Conservation (phyloP, 92 coral and sea anemone species). For the Heteractis magnifica region DNA sequence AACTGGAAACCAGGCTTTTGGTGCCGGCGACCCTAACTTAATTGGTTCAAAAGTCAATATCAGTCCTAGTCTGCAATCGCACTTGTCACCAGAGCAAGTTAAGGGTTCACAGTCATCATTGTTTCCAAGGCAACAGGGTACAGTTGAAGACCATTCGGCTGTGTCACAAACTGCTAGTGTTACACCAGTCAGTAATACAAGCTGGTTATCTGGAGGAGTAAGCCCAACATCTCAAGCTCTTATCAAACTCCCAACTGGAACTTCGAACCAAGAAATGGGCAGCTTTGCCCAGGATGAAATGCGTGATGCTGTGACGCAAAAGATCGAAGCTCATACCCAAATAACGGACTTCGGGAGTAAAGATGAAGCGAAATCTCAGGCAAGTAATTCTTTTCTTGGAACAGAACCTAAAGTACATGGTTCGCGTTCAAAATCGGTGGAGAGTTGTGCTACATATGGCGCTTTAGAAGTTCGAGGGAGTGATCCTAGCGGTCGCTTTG, state of each 20-base stretch:
- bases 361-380: neutral
- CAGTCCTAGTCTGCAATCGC: neutral
- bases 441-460: neutral
- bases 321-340: slow-evolving; percentile 24
- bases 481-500: slow-evolving; percentile 2
- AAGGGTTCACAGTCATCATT: slow-evolving; percentile 9
- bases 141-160: neutral
- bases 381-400: neutral
- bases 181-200: neutral
- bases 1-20: neutral
- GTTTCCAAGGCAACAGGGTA: slow-evolving; percentile 23
- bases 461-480: neutral
- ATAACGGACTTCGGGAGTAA: slow-evolving; percentile 17
- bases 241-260: neutral
- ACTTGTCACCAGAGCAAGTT: slow-evolving; percentile 6
- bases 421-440: neutral
- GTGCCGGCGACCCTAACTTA: neutral
- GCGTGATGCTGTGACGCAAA: slow-evolving; percentile 22
- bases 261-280: neutral
- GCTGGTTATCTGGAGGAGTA: slow-evolving; percentile 10
- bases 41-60: neutral
- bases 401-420: neutral
- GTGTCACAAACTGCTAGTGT: neutral
- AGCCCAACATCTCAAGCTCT: slow-evolving; percentile 15
- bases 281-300: slow-evolving; percentile 27